A percentile compares a stretch with the other conserved stretches of the same genome.
These are phyloP conservation scores for Micropterix aruncella DNA, from an alignment of 2,888 invertebrate species.

Conservation along the genomic window DNA sequence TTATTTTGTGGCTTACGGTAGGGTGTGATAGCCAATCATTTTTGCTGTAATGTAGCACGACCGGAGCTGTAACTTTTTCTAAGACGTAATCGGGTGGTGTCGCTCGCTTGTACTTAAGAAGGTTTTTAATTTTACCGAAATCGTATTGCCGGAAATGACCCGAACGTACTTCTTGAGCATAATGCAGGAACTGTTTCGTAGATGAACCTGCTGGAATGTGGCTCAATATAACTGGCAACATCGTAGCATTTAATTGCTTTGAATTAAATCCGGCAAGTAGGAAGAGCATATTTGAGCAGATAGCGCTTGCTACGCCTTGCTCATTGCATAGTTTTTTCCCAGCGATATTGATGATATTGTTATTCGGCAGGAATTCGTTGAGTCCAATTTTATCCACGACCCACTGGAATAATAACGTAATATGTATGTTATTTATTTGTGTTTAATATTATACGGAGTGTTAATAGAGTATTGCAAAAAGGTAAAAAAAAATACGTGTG, in stretches of 20 bases:
- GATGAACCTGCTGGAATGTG: slow-evolving; percentile 32
- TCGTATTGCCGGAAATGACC: background rate
- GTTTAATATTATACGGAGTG: too few relatives aligned
- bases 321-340: slow-evolving; percentile 29
- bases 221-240: slow-evolving; percentile 40
- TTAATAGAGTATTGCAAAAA: too few relatives aligned
- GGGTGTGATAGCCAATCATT: slow-evolving; percentile 35
- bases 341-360: slow-evolving; percentile 23
- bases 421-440: background rate
- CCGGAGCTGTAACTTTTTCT: slow-evolving; percentile 24
- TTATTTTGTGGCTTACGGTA: background rate
- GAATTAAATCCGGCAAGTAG: slow-evolving; percentile 35
- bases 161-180: background rate
- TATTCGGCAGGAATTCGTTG: slow-evolving; percentile 42
- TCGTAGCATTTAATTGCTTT: slow-evolving; percentile 25
- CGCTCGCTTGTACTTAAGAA: background rate
- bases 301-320: slow-evolving; percentile 24
- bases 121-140: background rate
- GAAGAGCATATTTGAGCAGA: slow-evolving; percentile 43
- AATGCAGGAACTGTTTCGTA: background rate
- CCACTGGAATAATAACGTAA: background rate
- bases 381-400: slow-evolving; percentile 19
- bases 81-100: slow-evolving; percentile 32
- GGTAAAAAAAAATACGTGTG: too few relatives aligned
- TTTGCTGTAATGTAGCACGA: slow-evolving; percentile 33